phyloP scores from a whole-genome alignment of 2,888 invertebrate species.

The Plusia festucae region DNA sequence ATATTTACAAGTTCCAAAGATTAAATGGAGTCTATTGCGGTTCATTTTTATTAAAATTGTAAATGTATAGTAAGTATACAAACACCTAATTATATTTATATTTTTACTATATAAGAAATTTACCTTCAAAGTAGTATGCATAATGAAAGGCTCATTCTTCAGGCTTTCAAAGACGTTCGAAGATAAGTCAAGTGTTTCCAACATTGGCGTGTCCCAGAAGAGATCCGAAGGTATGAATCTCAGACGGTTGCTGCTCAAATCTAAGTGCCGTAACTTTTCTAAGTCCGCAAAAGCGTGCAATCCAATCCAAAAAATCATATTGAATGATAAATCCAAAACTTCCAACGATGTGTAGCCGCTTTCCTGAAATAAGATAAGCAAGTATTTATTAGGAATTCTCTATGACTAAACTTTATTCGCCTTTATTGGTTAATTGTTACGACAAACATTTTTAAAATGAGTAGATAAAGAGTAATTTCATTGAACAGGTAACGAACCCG shows the following conservation, averaged over 20 bases:
- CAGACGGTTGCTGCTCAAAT: slow-evolving; percentile 90
- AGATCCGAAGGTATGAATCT: slow-evolving; percentile 88
- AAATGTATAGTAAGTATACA: too few relatives aligned
- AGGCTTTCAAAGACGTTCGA: slow-evolving; percentile 90
- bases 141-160: slow-evolving; percentile 88
- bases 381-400: not conserved
- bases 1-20: too few relatives aligned
- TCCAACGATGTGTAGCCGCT: slow-evolving; percentile 83
- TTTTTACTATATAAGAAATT: too few relatives aligned
- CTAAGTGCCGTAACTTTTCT: slow-evolving; percentile 84
- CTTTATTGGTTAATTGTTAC: too few relatives aligned
- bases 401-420: not conserved
- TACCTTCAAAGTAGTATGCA: slow-evolving; percentile 88
- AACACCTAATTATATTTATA: too few relatives aligned
- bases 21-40: too few relatives aligned
- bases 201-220: slow-evolving; percentile 87
- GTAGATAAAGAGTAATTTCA: not conserved
- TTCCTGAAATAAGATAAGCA: slow-evolving; percentile 75
- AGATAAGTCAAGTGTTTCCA: slow-evolving; percentile 89
- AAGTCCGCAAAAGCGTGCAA: slow-evolving; percentile 90
- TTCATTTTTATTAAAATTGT: too few relatives aligned
- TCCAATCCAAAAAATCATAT: slow-evolving; percentile 90
- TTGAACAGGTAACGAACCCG: too few relatives aligned
- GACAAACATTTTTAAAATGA: not conserved
- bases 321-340: slow-evolving; percentile 88